Percentiles rank a stretch among this genome's conserved stretches.
phyloP scores from a whole-genome alignment of 2,113 vertebrate species.

The Elephantulus edwardii region DNA sequence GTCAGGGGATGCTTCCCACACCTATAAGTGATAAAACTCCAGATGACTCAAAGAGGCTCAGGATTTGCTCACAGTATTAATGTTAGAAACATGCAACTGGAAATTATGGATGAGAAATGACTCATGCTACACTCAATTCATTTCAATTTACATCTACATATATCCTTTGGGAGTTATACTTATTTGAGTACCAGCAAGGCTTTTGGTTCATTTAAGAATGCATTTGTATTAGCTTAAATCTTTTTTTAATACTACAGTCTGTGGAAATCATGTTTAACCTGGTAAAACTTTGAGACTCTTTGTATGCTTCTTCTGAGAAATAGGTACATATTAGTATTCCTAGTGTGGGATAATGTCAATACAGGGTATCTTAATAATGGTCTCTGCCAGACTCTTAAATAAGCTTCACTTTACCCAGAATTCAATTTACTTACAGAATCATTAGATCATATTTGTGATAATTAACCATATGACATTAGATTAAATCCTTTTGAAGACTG shows the following conservation, averaged over 20 bases:
- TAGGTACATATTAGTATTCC: background rate
- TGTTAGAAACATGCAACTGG: slow-evolving; percentile 56
- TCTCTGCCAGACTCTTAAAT: background rate
- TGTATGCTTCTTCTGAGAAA: slow-evolving; percentile 2
- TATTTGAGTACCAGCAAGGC: background rate
- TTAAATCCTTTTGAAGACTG: slow-evolving; percentile 25
- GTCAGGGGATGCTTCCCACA: slow-evolving; percentile 67
- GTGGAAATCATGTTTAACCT: slow-evolving; percentile 22
- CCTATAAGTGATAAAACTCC: slow-evolving; percentile 79
- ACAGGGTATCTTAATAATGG: background rate
- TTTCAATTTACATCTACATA: background rate
- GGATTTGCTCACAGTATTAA: slow-evolving; percentile 64
- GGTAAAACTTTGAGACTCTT: slow-evolving; percentile 13
- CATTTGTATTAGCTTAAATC: background rate
- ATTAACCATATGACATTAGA: background rate
- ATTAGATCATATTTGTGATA: slow-evolving; percentile 39
- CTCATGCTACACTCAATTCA: no score
- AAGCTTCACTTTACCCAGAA: slow-evolving; percentile 1
- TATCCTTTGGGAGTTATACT: slow-evolving; percentile 3
- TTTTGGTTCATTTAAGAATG: slow-evolving; percentile 39
- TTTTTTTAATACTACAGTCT: slow-evolving; percentile 5
- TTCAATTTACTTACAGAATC: slow-evolving; percentile 44
- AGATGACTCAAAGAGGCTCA: slow-evolving; percentile 74
- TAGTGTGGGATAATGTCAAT: background rate
- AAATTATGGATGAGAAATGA: slow-evolving; percentile 47